Percentiles rank a stretch among this genome's conserved stretches.
These are phyloP conservation scores for Melanargia galathea DNA, from an alignment of 2,888 invertebrate species.

Conservation along the genomic window DNA sequence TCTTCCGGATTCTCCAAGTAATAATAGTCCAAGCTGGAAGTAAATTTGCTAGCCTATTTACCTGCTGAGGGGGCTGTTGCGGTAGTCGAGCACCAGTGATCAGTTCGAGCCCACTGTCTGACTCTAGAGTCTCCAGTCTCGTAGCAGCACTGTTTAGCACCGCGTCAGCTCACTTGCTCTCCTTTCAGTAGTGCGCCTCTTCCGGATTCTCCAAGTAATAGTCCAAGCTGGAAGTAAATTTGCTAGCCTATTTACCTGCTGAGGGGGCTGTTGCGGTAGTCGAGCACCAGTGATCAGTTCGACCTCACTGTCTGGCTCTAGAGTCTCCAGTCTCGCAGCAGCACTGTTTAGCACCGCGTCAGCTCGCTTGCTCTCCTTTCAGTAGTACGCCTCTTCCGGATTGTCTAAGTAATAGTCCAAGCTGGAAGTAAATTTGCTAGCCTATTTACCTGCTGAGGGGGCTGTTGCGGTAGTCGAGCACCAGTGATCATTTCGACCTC, in stretches of 20 bases:
- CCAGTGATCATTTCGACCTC: slow-evolving; percentile 76
- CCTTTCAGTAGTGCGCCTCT: slow-evolving; percentile 58
- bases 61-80: slow-evolving; percentile 73
- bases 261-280: slow-evolving; percentile 70
- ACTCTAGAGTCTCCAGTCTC: slow-evolving; percentile 67
- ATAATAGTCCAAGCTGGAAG: slow-evolving; percentile 68
- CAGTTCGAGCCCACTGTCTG: slow-evolving; percentile 75
- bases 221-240: slow-evolving; percentile 68
- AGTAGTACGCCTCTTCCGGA: slow-evolving; percentile 60
- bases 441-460: slow-evolving; percentile 70
- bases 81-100: slow-evolving; percentile 71
- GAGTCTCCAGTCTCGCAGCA: slow-evolving; percentile 61
- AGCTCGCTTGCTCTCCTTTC: slow-evolving; percentile 64
- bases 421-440: no score
- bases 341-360: slow-evolving; percentile 35
- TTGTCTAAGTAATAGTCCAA: slow-evolving; percentile 65
- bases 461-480: slow-evolving; percentile 68
- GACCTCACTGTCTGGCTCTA: slow-evolving; percentile 76
- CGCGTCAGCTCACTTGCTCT: slow-evolving; percentile 60
- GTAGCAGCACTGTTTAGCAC: slow-evolving; percentile 46
- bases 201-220: slow-evolving; percentile 64
- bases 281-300: slow-evolving; percentile 73
- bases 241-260: slow-evolving; percentile 69
- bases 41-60: no score
- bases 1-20: slow-evolving; percentile 60